phyloP scores from a whole-genome alignment of 2,888 invertebrate species.

The Yponomeuta cagnagella region DNA sequence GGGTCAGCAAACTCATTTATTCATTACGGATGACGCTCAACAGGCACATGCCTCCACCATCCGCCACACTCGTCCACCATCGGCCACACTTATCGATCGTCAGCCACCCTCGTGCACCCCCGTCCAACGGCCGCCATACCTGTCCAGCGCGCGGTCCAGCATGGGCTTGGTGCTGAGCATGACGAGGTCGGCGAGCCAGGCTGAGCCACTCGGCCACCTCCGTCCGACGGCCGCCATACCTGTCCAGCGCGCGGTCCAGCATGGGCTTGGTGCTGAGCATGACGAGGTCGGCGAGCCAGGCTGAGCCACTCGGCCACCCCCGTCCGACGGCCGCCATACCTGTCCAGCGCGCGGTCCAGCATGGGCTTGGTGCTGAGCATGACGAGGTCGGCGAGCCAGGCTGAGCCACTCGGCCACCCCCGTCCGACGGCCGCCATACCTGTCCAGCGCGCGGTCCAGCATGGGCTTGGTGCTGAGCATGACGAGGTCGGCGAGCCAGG shows the following conservation, averaged over 20 bases:
- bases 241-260: not conserved
- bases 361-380: constrained; percentile 96
- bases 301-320: constrained; percentile 1
- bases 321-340: constrained; percentile 49
- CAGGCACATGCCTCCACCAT: too few species aligned
- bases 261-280: too few species aligned
- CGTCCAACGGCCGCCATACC: constrained; percentile 65
- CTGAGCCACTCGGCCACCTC: not conserved
- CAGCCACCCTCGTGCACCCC: too few species aligned
- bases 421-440: constrained; percentile 49
- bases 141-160: constrained; percentile 86
- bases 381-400: constrained; percentile 98
- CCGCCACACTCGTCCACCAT: too few species aligned
- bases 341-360: constrained; percentile 86
- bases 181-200: constrained; percentile 98
- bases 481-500: constrained; percentile 98
- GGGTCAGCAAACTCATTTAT: too few species aligned
- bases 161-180: constrained; percentile 96
- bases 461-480: constrained; percentile 96
- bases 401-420: not conserved
- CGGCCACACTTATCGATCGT: too few species aligned
- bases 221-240: not conserved
- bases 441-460: constrained; percentile 86
- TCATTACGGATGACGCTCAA: too few species aligned
- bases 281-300: too few species aligned